Conservation (phyloP, 2,113 vertebrate genomes). For the Hydrochoerus hydrochaeris region DNA sequence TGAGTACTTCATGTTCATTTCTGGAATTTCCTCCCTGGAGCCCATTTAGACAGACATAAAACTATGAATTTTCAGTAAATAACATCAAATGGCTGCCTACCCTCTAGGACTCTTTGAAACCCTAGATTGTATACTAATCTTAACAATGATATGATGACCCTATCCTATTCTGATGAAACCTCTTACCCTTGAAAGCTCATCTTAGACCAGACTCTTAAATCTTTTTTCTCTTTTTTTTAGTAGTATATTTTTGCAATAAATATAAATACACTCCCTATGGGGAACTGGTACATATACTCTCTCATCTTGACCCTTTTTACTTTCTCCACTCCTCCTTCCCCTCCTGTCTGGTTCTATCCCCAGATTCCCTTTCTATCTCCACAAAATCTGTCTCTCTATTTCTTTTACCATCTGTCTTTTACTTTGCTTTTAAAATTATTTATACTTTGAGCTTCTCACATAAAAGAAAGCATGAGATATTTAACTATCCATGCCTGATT, state of each 20-base stretch:
- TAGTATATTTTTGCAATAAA: background rate
- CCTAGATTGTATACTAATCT: background rate
- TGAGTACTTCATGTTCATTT: constrained; percentile 3
- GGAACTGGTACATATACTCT: background rate
- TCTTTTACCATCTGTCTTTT: background rate
- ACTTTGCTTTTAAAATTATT: background rate
- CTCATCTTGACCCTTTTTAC: background rate
- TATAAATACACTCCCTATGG: background rate
- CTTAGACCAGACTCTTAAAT: background rate
- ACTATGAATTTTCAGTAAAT: constrained; percentile 26
- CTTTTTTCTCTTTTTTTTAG: background rate
- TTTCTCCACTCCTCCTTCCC: background rate
- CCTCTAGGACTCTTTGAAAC: background rate
- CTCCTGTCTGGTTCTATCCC: too few relatives aligned
- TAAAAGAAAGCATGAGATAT: background rate
- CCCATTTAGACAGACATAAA: background rate
- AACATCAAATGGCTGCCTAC: background rate
- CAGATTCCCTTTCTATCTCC: background rate
- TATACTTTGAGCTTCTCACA: background rate
- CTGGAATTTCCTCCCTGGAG: background rate
- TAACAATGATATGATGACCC: background rate
- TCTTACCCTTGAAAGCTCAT: background rate
- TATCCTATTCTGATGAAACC: background rate
- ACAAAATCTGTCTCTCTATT: background rate
- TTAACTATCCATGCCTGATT: background rate